Evolutionary conservation across 2,113 vertebrate genomes (phyloP).

Genomic region (Mesitornis unicolor): DNA sequence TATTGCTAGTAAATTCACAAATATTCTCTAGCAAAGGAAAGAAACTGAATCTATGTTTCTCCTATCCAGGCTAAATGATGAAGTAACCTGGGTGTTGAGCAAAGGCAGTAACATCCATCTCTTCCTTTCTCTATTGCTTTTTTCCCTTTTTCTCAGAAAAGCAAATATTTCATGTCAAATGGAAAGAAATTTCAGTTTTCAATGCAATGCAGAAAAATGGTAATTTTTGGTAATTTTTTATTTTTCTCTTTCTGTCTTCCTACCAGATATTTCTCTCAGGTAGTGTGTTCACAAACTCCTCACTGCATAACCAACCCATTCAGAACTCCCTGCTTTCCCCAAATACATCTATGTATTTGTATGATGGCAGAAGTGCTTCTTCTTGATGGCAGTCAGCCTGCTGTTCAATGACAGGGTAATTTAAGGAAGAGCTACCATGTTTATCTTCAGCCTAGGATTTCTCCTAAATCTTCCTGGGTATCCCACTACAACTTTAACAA

Average conservation of each 20-base stretch:
- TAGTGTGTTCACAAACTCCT: neutral
- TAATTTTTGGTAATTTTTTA: neutral
- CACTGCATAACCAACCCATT: neutral
- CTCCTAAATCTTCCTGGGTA: neutral
- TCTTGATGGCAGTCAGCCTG: neutral
- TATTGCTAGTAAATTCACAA: conserved; percentile 2
- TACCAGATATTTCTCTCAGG: neutral
- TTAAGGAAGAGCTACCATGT: neutral
- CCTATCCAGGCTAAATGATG: neutral
- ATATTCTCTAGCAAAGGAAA: neutral
- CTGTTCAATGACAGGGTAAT: neutral
- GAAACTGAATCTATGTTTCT: neutral
- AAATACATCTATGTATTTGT: conserved; percentile 20
- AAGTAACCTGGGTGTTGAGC: neutral
- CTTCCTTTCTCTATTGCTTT: neutral
- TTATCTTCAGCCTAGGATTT: neutral
- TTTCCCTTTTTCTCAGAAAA: neutral
- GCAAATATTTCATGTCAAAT: conserved; percentile 11
- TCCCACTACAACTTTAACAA: neutral
- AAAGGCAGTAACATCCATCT: conserved; percentile 25
- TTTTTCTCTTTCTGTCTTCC: neutral
- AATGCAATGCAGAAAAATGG: neutral
- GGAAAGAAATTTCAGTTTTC: neutral
- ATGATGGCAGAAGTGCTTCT: neutral
- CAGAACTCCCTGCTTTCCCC: neutral